Evolutionary conservation across 2,113 vertebrate genomes (phyloP).

Genomic region (Miniopterus natalensis): DNA sequence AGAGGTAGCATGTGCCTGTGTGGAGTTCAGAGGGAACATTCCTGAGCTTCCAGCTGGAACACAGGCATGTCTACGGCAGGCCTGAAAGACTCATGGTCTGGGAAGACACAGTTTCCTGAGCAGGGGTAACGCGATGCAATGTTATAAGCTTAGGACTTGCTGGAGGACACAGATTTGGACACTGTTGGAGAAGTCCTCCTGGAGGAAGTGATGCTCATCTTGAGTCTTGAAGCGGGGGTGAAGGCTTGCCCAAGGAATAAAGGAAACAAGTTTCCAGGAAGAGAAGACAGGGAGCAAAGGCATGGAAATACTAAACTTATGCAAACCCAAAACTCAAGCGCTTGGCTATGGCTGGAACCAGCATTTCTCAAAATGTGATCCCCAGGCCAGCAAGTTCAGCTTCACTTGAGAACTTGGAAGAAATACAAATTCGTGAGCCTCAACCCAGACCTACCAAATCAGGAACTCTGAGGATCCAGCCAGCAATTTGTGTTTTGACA

Average conservation of each 20-base stretch:
- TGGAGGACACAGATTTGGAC: not conserved
- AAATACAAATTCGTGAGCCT: not conserved
- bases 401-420: not conserved
- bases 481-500: not conserved
- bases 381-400: not conserved
- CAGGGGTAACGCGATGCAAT: not conserved
- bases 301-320: not conserved
- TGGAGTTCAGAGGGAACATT: not conserved
- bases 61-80: not conserved
- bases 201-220: not conserved
- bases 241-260: not conserved
- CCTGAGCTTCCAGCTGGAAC: not conserved
- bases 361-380: constrained; percentile 13
- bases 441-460: not conserved
- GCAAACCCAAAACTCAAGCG: not conserved
- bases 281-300: not conserved
- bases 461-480: not conserved
- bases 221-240: not conserved
- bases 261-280: constrained; percentile 27
- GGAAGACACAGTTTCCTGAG: not conserved
- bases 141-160: not conserved
- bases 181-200: not conserved
- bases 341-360: not conserved
- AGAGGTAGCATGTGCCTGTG: not conserved
- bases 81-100: not conserved